Conservation (phyloP, 2,113 vertebrate species). For the Xiphophorus hellerii region DNA sequence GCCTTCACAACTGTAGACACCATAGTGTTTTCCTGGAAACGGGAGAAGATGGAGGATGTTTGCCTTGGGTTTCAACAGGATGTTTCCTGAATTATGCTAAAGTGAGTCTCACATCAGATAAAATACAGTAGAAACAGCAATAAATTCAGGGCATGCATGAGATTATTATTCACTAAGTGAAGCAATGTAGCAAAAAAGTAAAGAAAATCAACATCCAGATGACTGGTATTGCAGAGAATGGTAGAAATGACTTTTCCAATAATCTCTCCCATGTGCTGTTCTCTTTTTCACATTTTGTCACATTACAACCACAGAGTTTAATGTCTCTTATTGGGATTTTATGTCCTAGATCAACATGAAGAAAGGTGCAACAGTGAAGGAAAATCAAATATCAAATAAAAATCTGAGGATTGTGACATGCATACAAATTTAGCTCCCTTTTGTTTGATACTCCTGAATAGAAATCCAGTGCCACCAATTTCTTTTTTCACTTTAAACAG, state of each 20-base stretch:
- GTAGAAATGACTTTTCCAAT: too few species aligned
- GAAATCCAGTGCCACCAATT: not conserved
- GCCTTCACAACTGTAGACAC: slow-evolving; percentile 98
- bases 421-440: not conserved
- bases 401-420: not conserved
- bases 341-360: not conserved
- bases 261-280: too few species aligned
- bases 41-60: not conserved
- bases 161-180: not conserved
- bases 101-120: not conserved
- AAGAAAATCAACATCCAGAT: not conserved
- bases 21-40: slow-evolving; percentile 94
- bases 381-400: not conserved
- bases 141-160: not conserved
- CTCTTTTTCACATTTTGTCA: not conserved
- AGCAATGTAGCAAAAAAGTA: not conserved
- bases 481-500: not conserved
- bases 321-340: not conserved
- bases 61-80: not conserved
- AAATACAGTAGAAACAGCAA: not conserved
- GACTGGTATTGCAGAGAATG: not conserved
- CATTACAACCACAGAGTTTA: not conserved
- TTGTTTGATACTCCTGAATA: not conserved
- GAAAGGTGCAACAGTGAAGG: not conserved
- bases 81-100: not conserved